Percentiles rank a stretch among this genome's conserved stretches.
These are phyloP conservation scores for Eremobia ochroleuca DNA, from an alignment of 2,888 invertebrate genomes.

Conservation along the genomic window DNA sequence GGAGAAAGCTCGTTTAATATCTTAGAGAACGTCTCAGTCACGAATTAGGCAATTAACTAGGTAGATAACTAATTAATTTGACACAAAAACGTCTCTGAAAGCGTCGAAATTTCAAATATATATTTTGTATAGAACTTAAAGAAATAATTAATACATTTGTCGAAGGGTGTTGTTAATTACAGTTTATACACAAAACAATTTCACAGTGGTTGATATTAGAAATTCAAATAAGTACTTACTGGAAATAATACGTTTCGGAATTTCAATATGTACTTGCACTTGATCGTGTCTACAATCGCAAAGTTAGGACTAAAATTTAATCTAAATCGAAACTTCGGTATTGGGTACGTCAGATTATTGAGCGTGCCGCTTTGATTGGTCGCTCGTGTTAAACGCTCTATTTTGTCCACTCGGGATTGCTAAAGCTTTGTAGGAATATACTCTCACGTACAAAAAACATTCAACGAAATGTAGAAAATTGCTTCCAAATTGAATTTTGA, in stretches of 20 bases:
- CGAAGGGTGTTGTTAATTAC: constrained; percentile 30
- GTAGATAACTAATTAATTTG: constrained; percentile 29
- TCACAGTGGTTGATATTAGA: constrained; percentile 12
- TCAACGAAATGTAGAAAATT: not conserved
- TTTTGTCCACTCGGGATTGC: constrained; percentile 21
- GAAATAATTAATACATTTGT: constrained; percentile 13
- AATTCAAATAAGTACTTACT: constrained; percentile 45
- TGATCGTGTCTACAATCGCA: constrained; percentile 28
- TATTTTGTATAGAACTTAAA: constrained; percentile 12
- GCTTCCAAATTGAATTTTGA: constrained; percentile 14
- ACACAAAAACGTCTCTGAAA: constrained; percentile 18
- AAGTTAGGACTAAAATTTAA: constrained; percentile 53
- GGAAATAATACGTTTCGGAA: constrained; percentile 32
- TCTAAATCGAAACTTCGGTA: constrained; percentile 43
- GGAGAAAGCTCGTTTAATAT: constrained; percentile 16
- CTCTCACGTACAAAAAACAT: constrained; percentile 5
- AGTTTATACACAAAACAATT: constrained; percentile 35
- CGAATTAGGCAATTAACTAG: constrained; percentile 12
- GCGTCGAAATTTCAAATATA: constrained; percentile 24
- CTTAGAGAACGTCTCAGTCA: constrained; percentile 2
- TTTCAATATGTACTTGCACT: constrained; percentile 31
- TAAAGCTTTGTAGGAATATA: constrained; percentile 9
- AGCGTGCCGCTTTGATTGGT: constrained; percentile 41
- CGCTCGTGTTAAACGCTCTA: constrained; percentile 30
- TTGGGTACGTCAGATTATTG: constrained; percentile 39